Base-by-base conservation (phyloP, 1,140 invertebrate genomes). In the Sminthurinus signatus region DNA sequence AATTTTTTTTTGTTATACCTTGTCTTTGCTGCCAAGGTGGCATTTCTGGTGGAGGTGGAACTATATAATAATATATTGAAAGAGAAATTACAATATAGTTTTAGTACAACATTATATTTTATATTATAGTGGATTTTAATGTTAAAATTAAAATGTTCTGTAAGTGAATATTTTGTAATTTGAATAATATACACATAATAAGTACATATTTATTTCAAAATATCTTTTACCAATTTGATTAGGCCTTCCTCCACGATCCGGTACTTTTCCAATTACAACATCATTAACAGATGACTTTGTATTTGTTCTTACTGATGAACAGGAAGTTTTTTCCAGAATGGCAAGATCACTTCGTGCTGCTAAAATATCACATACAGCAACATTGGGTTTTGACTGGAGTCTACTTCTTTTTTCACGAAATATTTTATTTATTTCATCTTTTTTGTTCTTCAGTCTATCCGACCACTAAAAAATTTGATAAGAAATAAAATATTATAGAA, bases 41-140 rank as follows among this genome's bases (percentile, higher is more conserved):
- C 91, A 96, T 96, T 80, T 96, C 94, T 14, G 91, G 91, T 4
- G 93, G 91, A 1, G 94, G 94, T 3, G 91, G 85, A n/a, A n/a
- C n/a, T n/a, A n/a, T n/a, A n/a, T n/a, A n/a, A n/a, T n/a, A n/a
- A n/a, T n/a, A n/a, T n/a, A n/a, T n/a, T n/a, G n/a, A n/a, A n/a
- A n/a, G n/a, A n/a, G n/a, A n/a, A n/a, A n/a, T n/a, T n/a, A n/a
- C n/a, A n/a, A n/a, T n/a, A n/a, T n/a, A n/a, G n/a, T n/a, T n/a
- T n/a, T n/a, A n/a, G n/a, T n/a, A n/a, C n/a, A n/a, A n/a, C n/a
- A n/a, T n/a, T n/a, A n/a, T n/a, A n/a, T n/a, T n/a, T n/a, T n/a
- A n/a, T n/a, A n/a, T n/a, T n/a, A n/a, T n/a, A n/a, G n/a, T n/a
- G n/a, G n/a, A n/a, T n/a, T n/a, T n/a, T n/a, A n/a, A n/a, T n/a